Percentiles rank a stretch among this genome's conserved stretches.
These are phyloP conservation scores for Cottus gobio DNA, from an alignment of 2,113 vertebrate genomes.

Conservation along the genomic window DNA sequence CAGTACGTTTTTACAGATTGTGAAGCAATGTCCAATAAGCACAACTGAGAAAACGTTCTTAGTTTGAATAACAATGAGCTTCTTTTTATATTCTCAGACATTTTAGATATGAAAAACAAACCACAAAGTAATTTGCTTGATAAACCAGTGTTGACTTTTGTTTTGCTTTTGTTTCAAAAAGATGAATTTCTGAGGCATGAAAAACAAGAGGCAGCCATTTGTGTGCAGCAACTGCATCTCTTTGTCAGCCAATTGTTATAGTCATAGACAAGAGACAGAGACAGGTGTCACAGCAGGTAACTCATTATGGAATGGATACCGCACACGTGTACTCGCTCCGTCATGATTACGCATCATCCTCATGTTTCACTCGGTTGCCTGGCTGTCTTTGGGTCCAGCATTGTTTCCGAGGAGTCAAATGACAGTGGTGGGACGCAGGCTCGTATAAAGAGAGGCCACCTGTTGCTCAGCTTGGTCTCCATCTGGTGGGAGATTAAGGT, in stretches of 20 bases:
- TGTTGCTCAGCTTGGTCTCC: constrained; percentile 79
- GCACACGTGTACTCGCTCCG: constrained; percentile 21
- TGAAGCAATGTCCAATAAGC: not conserved
- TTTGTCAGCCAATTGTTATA: constrained; percentile 33
- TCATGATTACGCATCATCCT: constrained; percentile 61
- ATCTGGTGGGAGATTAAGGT: constrained; percentile 75
- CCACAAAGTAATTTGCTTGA: not conserved
- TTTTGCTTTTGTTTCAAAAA: not conserved
- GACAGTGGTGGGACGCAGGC: constrained; percentile 67
- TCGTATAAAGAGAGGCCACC: constrained; percentile 75
- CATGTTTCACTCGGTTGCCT: constrained; percentile 44
- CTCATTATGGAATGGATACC: constrained; percentile 69
- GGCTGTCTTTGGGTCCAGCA: constrained; percentile 35
- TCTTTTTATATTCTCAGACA: not conserved
- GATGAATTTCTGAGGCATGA: not conserved
- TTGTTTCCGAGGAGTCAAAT: constrained; percentile 71
- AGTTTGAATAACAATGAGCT: not conserved
- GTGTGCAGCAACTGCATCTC: not conserved
- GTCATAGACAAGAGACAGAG: constrained; percentile 43
- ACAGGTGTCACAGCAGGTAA: constrained; percentile 65
- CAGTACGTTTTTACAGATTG: too few species aligned
- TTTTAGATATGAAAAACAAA: not conserved
- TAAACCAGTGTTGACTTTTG: not conserved
- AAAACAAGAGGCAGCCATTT: not conserved
- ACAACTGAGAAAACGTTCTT: not conserved